Conservation (phyloP, 2,797 vertebrate species). For the Rhinophrynus dorsalis region DNA sequence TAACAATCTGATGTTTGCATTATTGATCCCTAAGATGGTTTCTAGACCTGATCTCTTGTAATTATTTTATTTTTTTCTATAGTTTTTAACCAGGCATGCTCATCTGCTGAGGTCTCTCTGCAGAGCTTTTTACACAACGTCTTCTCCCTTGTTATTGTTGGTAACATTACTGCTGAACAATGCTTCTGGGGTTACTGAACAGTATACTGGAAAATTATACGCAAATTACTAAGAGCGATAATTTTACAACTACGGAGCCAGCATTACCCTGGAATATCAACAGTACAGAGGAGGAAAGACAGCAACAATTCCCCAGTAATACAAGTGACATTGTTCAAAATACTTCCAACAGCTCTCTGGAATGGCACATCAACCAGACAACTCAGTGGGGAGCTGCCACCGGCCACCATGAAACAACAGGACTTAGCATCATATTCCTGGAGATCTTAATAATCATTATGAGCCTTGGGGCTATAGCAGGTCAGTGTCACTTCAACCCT, state of each 20-base stretch:
- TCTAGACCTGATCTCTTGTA: too few species aligned
- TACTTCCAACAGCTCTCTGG: neutral
- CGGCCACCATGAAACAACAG: neutral
- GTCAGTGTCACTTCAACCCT: too few species aligned
- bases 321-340: neutral
- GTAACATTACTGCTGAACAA: neutral
- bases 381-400: neutral
- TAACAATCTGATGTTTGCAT: too few species aligned
- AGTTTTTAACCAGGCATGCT: too few species aligned
- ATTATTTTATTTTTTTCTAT: too few species aligned
- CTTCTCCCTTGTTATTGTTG: neutral
- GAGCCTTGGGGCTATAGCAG: conserved; percentile 72
- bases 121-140: neutral
- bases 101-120: too few species aligned
- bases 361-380: neutral
- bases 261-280: neutral
- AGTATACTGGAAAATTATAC: neutral
- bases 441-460: conserved; percentile 74
- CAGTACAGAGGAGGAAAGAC: neutral
- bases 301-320: neutral
- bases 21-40: too few species aligned
- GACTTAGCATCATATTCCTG: conserved; percentile 52
- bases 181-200: neutral
- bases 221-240: neutral
- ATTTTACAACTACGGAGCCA: neutral